phyloP scores from a whole-genome alignment of 1,140 invertebrate species.

The Plutomurus gul region DNA sequence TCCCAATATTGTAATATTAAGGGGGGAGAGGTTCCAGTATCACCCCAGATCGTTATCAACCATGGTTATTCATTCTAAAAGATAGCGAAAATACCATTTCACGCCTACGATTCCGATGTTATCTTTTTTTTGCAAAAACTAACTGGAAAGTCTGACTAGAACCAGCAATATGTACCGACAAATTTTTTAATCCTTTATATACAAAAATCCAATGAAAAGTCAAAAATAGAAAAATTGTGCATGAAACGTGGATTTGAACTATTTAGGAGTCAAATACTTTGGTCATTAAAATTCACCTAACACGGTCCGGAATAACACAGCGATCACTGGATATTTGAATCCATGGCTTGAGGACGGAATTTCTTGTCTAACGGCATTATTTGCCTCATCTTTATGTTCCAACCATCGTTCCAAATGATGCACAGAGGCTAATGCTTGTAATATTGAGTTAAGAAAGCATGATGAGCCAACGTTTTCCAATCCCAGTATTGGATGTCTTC shows the following conservation, averaged over 20 bases:
- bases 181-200: too few species aligned
- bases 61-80: too few species aligned
- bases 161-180: too few species aligned
- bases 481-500: background rate
- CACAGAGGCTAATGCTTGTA: slow-evolving; percentile 81
- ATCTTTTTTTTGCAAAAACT: too few species aligned
- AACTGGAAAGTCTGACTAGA: too few species aligned
- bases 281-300: background rate
- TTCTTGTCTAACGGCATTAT: background rate
- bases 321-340: background rate
- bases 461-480: background rate
- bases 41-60: too few species aligned
- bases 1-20: too few species aligned
- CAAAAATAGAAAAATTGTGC: background rate
- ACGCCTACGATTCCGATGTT: too few species aligned
- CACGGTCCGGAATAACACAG: background rate
- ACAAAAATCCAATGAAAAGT: too few species aligned
- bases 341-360: background rate
- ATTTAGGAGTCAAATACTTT: background rate
- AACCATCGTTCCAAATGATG: slow-evolving; percentile 81
- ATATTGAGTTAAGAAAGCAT: slow-evolving; percentile 79
- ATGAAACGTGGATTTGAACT: background rate
- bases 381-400: slow-evolving; percentile 60
- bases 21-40: too few species aligned
- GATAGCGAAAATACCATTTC: too few species aligned